Conservation (phyloP, 2,113 vertebrate genomes). For the Bujurquina vittata region DNA sequence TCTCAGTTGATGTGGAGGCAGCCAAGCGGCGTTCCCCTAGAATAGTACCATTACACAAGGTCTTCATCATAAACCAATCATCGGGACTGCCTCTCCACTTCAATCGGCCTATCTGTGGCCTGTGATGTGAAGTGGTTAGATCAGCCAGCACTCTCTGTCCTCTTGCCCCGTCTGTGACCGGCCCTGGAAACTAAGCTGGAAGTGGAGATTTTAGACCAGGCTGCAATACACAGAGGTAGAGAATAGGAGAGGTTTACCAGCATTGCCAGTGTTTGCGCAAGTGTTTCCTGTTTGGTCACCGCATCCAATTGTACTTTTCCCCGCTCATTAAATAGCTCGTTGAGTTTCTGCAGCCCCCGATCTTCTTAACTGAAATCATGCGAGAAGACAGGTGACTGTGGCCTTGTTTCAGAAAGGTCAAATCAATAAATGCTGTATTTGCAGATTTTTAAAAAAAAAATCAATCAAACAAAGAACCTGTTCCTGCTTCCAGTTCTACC, state of each 20-base stretch:
- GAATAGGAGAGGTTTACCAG: not conserved
- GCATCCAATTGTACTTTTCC: slow-evolving; percentile 11
- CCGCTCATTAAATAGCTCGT: slow-evolving; percentile 22
- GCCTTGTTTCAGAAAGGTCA: not conserved
- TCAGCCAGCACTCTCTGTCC: slow-evolving; percentile 23
- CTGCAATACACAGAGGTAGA: not conserved
- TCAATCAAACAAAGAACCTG: not conserved
- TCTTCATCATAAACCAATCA: slow-evolving; percentile 42
- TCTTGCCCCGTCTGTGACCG: not conserved
- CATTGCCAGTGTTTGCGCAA: slow-evolving; percentile 14
- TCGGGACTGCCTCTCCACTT: slow-evolving; percentile 36
- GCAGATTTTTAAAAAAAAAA: not conserved
- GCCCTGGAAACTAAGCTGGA: slow-evolving; percentile 25
- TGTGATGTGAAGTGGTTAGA: slow-evolving; percentile 49
- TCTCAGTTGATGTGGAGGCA: slow-evolving; percentile 31
- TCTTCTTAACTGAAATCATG: slow-evolving; percentile 45
- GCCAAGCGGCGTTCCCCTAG: slow-evolving; percentile 22
- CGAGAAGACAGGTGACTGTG: slow-evolving; percentile 52
- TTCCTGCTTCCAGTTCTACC: not conserved
- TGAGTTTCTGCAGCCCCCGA: slow-evolving; percentile 31
- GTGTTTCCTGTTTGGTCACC: slow-evolving; percentile 49
- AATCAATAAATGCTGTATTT: not conserved
- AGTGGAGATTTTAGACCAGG: not conserved
- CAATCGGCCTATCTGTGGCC: slow-evolving; percentile 32
- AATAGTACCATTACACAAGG: slow-evolving; percentile 48